Conservation (phyloP, 2,888 invertebrate genomes). For the Dorcus hopei region DNA sequence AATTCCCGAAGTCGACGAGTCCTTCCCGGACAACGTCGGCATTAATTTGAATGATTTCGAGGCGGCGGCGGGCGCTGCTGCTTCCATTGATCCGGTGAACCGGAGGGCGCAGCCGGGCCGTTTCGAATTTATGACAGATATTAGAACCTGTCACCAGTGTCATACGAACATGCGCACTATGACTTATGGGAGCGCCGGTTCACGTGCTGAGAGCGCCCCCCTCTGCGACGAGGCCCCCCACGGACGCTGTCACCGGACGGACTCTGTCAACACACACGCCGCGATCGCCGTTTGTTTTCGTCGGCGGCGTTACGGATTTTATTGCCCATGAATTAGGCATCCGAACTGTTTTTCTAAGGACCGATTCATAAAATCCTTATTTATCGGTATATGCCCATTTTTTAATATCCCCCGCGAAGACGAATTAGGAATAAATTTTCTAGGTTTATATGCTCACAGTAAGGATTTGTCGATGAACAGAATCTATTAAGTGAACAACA, state of each 20-base stretch:
- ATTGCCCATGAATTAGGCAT: too few species aligned
- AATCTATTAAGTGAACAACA: too few species aligned
- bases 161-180: constrained; percentile 22
- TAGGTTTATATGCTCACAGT: too few species aligned
- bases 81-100: constrained; percentile 2
- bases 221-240: constrained; percentile 20
- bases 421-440: too few species aligned
- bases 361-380: too few species aligned
- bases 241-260: constrained; percentile 24
- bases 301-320: neutral
- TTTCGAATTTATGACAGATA: constrained; percentile 27
- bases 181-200: constrained; percentile 27
- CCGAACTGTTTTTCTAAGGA: too few species aligned
- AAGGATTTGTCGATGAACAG: too few species aligned
- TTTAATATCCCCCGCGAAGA: too few species aligned
- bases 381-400: too few species aligned
- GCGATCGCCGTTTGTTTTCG: neutral
- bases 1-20: neutral
- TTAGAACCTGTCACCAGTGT: constrained; percentile 29
- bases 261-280: constrained; percentile 25
- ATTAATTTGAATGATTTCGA: neutral
- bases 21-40: neutral
- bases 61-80: neutral
- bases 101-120: constrained; percentile 8
- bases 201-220: constrained; percentile 29